Percentiles rank a stretch among this genome's conserved stretches.
phyloP scores from a whole-genome alignment of 2,888 invertebrate genomes.

The Drymonia ruficornis region DNA sequence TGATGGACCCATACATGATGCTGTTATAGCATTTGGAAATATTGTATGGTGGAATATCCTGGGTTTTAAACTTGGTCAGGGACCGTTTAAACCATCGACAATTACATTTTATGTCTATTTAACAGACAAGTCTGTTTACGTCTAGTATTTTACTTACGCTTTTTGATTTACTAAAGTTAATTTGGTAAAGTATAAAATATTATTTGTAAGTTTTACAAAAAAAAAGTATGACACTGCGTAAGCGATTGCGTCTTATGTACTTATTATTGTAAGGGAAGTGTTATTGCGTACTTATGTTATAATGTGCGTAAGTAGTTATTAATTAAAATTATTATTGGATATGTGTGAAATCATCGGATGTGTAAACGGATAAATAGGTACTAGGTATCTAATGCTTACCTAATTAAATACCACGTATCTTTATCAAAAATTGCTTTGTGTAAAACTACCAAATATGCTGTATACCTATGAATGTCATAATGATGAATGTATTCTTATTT shows the following conservation, averaged over 20 bases:
- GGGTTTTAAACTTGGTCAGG: no score
- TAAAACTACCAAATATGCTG: no score
- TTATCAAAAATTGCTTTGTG: no score
- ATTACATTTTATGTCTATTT: no score
- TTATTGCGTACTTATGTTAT: conserved; percentile 7
- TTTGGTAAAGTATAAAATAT: not conserved
- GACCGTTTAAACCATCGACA: no score
- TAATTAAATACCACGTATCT: no score
- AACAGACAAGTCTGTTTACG: no score
- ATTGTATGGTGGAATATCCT: conserved; percentile 5
- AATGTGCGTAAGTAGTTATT: not conserved
- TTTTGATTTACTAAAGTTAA: no score
- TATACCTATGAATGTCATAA: not conserved
- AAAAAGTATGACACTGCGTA: not conserved
- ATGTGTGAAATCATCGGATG: not conserved
- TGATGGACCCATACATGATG: conserved; percentile 24
- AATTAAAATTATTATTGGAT: not conserved
- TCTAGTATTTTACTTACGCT: no score
- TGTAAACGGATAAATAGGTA: no score
- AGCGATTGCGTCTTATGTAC: not conserved
- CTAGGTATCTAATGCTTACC: not conserved
- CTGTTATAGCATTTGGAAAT: conserved; percentile 7
- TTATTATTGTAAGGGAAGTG: not conserved
- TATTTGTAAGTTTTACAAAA: not conserved
- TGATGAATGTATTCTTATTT: not conserved